phyloP scores from a whole-genome alignment of 2,797 vertebrate species.

The Aldrovandia affinis region DNA sequence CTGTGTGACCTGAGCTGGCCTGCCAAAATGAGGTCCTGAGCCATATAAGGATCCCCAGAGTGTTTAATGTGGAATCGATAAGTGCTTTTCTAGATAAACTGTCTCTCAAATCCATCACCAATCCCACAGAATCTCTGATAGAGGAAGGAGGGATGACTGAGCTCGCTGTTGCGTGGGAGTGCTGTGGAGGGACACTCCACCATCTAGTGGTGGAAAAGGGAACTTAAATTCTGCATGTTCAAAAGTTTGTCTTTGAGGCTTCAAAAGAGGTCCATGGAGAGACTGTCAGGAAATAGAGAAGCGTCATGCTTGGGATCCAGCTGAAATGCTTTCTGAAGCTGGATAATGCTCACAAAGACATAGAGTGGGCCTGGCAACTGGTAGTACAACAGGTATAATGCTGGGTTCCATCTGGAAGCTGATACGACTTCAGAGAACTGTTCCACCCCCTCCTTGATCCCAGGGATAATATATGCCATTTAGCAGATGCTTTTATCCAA shows the following conservation, averaged over 20 bases:
- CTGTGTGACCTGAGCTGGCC: background rate
- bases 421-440: background rate
- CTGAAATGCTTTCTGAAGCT: background rate
- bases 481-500: no score
- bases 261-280: background rate
- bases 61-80: constrained; percentile 18
- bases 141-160: background rate
- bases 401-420: background rate
- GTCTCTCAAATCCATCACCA: constrained; percentile 17
- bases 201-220: constrained; percentile 19
- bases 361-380: background rate
- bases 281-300: background rate
- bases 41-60: background rate
- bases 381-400: background rate
- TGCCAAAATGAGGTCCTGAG: constrained; percentile 10
- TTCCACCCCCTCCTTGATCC: no score
- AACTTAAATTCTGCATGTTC: background rate
- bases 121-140: constrained; percentile 14
- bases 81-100: constrained; percentile 18
- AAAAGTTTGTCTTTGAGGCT: background rate
- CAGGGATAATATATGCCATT: no score
- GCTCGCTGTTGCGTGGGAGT: background rate
- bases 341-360: background rate
- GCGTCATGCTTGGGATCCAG: background rate
- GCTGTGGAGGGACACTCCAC: background rate